These are phyloP conservation scores for Rhodinocichla rosea DNA, from an alignment of 2,113 vertebrate genomes.

Conservation along the genomic window DNA sequence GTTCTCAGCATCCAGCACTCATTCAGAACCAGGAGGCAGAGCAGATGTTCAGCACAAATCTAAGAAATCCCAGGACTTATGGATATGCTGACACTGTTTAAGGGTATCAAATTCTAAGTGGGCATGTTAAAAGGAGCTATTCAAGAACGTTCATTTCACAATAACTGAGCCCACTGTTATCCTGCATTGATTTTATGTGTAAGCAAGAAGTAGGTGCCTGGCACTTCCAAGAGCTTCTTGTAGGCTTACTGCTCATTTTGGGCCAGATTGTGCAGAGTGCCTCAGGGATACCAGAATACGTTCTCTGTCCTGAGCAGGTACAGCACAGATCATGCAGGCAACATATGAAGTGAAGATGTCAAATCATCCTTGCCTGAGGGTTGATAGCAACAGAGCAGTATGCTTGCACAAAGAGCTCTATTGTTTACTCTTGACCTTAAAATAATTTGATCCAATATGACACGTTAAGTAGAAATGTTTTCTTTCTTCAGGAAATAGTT, in stretches of 20 bases:
- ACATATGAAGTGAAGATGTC: conserved; percentile 22
- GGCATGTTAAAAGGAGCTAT: background rate
- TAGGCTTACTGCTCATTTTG: background rate
- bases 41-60: background rate
- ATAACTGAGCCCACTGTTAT: background rate
- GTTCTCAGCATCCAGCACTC: background rate
- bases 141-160: background rate
- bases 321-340: background rate
- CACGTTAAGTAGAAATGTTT: conserved; percentile 22
- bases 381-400: background rate
- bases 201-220: background rate
- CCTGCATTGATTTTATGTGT: background rate
- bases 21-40: background rate
- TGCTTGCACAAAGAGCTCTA: background rate
- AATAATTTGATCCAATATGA: conserved; percentile 27
- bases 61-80: background rate
- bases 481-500: conserved; percentile 7
- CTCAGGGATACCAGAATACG: background rate
- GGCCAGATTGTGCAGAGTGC: background rate
- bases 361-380: conserved; percentile 6
- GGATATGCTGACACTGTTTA: background rate
- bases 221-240: background rate
- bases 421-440: conserved; percentile 34
- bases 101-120: background rate
- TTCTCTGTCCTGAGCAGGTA: conserved; percentile 42